Conservation (phyloP, 2,888 invertebrate genomes). For the Terebella lapidaria region DNA sequence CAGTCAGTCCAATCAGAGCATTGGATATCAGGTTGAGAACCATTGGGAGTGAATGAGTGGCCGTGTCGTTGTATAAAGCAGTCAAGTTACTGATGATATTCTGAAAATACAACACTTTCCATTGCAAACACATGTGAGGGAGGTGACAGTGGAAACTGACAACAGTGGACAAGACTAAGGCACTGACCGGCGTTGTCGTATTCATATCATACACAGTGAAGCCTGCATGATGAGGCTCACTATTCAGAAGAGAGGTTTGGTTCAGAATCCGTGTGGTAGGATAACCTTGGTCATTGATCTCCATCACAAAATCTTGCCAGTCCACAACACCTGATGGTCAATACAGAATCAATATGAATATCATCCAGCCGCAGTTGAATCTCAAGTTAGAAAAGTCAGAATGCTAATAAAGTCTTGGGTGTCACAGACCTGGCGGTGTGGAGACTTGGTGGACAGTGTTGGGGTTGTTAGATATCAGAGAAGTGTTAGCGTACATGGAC, state of each 20-base stretch:
- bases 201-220: neutral
- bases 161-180: neutral
- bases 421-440: too few relatives aligned
- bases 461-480: neutral
- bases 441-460: too few relatives aligned
- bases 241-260: neutral
- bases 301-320: neutral
- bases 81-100: slow-evolving; percentile 1
- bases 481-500: neutral
- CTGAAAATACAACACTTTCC: slow-evolving; percentile 5
- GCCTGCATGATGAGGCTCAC: neutral
- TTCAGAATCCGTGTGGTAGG: neutral
- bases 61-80: slow-evolving; percentile 65
- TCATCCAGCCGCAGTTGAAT: too few relatives aligned
- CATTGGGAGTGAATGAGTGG: slow-evolving; percentile 73
- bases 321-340: neutral
- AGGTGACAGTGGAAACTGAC: neutral
- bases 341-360: too few relatives aligned
- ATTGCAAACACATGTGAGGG: too few relatives aligned
- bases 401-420: too few relatives aligned
- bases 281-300: neutral
- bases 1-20: slow-evolving; percentile 23
- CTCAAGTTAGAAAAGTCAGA: too few relatives aligned
- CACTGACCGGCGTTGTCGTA: neutral
- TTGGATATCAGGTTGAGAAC: slow-evolving; percentile 33